Evolutionary conservation across 2,797 vertebrate genomes (phyloP).

Genomic region (Taeniopygia guttata): DNA sequence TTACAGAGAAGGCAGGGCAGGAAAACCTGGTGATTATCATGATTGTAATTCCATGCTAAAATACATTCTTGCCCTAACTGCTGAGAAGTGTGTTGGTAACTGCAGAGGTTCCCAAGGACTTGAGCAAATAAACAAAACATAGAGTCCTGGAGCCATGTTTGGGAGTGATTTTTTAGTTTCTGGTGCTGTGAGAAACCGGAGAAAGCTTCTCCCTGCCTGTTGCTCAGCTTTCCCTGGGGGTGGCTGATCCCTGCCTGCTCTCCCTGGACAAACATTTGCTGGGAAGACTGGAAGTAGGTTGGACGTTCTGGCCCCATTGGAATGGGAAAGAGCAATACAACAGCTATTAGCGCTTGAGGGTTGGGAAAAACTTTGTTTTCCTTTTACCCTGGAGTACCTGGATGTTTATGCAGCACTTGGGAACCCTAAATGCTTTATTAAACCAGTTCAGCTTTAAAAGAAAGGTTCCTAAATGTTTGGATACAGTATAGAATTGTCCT

Average conservation of each 20-base stretch:
- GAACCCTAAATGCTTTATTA: neutral
- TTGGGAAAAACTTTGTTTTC: neutral
- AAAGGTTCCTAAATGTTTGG: neutral
- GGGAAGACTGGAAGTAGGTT: constrained; percentile 14
- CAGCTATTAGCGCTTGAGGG: neutral
- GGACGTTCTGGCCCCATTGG: neutral
- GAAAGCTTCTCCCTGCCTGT: constrained; percentile 21
- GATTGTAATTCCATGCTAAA: constrained; percentile 3
- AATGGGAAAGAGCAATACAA: neutral
- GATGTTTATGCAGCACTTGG: rapidly evolving
- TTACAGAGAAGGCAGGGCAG: neutral
- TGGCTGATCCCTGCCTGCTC: constrained; percentile 46
- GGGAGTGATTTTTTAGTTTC: constrained; percentile 4
- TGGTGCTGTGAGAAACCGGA: constrained; percentile 12
- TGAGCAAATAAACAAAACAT: constrained; percentile 44
- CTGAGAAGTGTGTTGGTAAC: constrained; percentile 56
- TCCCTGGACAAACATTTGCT: constrained; percentile 38
- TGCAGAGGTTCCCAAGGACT: constrained; percentile 50
- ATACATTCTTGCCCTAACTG: constrained; percentile 40
- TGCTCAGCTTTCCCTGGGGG: constrained; percentile 32
- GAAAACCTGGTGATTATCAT: neutral
- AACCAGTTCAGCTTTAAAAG: neutral
- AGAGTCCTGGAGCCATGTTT: neutral
- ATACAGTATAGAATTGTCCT: neutral
- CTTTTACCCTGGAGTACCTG: neutral